Percentiles rank a stretch among this genome's conserved stretches.
phyloP scores from a whole-genome alignment of 2,113 vertebrate genomes.

The Sialia sialis region DNA sequence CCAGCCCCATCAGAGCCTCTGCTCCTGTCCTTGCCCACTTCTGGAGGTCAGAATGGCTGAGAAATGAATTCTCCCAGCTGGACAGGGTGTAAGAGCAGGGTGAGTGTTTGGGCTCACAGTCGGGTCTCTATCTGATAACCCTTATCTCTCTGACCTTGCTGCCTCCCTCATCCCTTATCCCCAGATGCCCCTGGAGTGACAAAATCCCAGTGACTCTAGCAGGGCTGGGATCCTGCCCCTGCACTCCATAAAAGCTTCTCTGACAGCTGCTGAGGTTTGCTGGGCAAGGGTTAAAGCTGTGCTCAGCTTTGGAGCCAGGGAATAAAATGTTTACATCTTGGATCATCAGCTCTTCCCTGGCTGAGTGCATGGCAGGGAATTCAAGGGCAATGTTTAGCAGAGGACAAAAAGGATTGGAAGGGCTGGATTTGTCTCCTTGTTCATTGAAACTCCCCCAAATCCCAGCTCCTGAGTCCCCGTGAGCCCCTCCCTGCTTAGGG shows the following conservation, averaged over 20 bases:
- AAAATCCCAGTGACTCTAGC: not conserved
- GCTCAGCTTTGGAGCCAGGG: constrained; percentile 36
- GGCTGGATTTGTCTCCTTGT: not conserved
- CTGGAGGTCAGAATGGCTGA: not conserved
- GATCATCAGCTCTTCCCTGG: constrained; percentile 1
- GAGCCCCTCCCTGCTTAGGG: not conserved
- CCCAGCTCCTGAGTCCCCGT: not conserved
- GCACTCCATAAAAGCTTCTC: constrained; percentile 49
- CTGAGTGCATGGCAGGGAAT: not conserved
- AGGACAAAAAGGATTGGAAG: not conserved
- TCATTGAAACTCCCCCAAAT: not conserved
- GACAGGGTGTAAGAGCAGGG: no score
- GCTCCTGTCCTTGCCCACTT: not conserved
- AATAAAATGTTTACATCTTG: constrained; percentile 48
- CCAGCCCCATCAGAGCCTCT: not conserved
- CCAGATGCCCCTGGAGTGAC: not conserved
- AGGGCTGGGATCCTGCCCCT: not conserved
- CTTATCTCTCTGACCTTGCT: not conserved
- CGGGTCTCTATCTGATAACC: not conserved
- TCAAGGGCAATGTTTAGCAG: constrained; percentile 33
- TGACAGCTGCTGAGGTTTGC: constrained; percentile 61
- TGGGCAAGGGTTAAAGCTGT: constrained; percentile 68
- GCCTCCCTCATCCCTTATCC: not conserved
- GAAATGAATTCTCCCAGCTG: not conserved
- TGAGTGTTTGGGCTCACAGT: not conserved